Evolutionary conservation across 2,888 invertebrate genomes (phyloP).

Genomic region (Lottia scabra): DNA sequence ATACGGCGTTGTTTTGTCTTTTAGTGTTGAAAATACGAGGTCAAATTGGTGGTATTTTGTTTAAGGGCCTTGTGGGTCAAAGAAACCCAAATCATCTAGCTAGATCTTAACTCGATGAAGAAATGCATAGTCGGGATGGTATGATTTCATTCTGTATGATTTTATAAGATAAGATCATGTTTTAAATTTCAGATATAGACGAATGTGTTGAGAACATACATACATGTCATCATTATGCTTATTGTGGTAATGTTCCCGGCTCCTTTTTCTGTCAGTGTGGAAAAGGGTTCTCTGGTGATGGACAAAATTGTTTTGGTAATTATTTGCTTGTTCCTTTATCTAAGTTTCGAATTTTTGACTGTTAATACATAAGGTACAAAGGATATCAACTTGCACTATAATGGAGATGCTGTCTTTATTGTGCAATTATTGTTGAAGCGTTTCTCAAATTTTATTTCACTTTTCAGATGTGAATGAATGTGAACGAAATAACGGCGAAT

Average conservation of each 20-base stretch:
- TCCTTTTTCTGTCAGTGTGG: conserved; percentile 37
- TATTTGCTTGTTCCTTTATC: neutral
- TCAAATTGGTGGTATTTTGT: too few species aligned
- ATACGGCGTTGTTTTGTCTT: too few species aligned
- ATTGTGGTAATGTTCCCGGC: conserved; percentile 35
- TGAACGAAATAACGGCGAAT: conserved; percentile 17
- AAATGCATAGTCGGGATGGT: too few species aligned
- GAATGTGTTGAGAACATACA: conserved; percentile 25
- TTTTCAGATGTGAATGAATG: conserved; percentile 30
- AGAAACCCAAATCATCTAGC: too few species aligned
- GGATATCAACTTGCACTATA: neutral
- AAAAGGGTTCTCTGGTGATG: conserved; percentile 33
- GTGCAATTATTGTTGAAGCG: too few species aligned
- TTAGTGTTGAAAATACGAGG: too few species aligned
- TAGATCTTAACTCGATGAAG: too few species aligned
- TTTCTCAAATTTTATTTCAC: neutral
- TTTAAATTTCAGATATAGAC: conserved; percentile 23
- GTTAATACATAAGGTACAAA: neutral
- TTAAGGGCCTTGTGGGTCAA: too few species aligned
- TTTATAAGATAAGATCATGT: neutral
- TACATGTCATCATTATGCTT: conserved; percentile 27
- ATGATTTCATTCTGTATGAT: too few species aligned
- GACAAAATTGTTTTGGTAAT: conserved; percentile 34
- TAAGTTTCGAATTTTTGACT: neutral
- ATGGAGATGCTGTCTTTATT: too few species aligned